These are phyloP conservation scores for Elaphurus davidianus DNA, from an alignment of 2,113 vertebrate genomes.

Conservation along the genomic window DNA sequence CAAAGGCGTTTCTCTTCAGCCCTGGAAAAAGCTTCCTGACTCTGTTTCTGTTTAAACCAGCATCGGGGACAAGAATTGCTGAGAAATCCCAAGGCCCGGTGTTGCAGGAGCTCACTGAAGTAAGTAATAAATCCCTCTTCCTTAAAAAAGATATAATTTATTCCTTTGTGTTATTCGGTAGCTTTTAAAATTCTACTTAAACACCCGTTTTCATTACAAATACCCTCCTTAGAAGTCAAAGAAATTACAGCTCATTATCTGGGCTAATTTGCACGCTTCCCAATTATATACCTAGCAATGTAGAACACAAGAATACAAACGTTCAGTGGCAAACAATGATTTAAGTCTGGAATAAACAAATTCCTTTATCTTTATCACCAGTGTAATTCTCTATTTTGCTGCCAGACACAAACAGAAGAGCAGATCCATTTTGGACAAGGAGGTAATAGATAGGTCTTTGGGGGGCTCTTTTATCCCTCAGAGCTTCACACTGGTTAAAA, in stretches of 20 bases:
- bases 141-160: neutral
- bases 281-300: constrained; percentile 8
- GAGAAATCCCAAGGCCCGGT: neutral
- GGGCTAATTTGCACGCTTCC: constrained; percentile 41
- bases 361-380: neutral
- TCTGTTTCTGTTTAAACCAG: neutral
- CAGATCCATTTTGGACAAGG: neutral
- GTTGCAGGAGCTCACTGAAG: neutral
- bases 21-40: neutral
- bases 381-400: rapidly evolving
- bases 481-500: neutral
- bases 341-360: neutral
- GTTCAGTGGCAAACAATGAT: neutral
- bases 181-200: neutral
- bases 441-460: neutral
- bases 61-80: rapidly evolving
- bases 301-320: neutral
- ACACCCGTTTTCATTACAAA: neutral
- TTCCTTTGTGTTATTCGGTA: neutral
- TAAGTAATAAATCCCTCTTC: neutral
- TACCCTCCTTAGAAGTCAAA: neutral
- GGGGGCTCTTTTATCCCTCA: neutral
- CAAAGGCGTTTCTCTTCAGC: rapidly evolving
- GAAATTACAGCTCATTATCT: constrained; percentile 51
- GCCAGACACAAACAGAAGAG: neutral